Evolutionary conservation across 2,888 invertebrate genomes (phyloP), one percentile per base, ranked within the genome.

Genomic region (Tortrix viridana): DNA sequence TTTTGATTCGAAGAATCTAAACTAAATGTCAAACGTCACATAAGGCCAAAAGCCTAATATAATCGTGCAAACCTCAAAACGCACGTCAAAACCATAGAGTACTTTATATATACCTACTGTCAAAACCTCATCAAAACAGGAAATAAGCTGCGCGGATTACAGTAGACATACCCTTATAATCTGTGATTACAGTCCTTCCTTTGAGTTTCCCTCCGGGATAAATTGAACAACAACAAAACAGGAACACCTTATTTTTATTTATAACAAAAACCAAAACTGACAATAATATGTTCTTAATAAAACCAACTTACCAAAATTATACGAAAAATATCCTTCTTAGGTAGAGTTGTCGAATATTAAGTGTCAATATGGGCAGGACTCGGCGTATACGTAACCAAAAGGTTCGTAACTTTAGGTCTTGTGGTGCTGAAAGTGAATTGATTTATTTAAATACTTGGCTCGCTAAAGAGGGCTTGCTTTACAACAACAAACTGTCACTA

Each of bases 401-500:
- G 70, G 60, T 70, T 55, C 75, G 82, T 60, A 81, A 78, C 54
- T 92, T 84, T 79, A 76, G 72, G 65, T 70, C 82, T 50, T 85
- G 87, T 75, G 84, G 91, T 70, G 72, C 75, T 65, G 76, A 83
- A 60, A 72, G 77, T 67, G 86, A 88, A 76, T 77, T 92, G 41
- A 82, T 93, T 71, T 78, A 84, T 67, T 79, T 94, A 37, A 92
- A 93, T 69, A 84, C 88, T 63, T 94, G 94, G 94, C 83, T 94
- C 66, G 77, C 84, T 20, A 75, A 83, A 57, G 84, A 92, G 67
- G 93, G 93, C 54, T 94, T 95, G 92, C 82, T 82, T 48, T 93
- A 94, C 69, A 88, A 93, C 48, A 90, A 92, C 16, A 90, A 93
- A 65, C 81, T 96, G 19, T 83, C 84, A 22, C 84, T 94, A n/a